Base-by-base conservation (phyloP, 2,888 invertebrate genomes). In the Stenodera caucasica region DNA sequence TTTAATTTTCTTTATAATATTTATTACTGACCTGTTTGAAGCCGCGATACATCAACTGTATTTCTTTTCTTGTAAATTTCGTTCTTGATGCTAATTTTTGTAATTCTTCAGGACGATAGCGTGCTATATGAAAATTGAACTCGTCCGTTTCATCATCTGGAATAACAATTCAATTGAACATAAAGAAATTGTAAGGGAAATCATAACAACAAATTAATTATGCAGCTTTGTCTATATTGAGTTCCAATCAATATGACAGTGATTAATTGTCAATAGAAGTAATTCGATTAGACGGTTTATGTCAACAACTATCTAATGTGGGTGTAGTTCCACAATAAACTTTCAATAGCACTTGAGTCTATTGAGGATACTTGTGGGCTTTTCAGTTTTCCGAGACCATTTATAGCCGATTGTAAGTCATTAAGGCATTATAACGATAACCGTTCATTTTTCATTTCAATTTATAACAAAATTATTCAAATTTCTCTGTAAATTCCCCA, bases 41-140 rank as follows among this genome's bases (percentile, higher is more conserved):
- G 2, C 94, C 94, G 50, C 94, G 83, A 81, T 95, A 95, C 84
- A 95, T 94, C 67, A 93, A 86, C 76, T 94, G 92, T 72, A 95
- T 91, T 83, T 95, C 94, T 74, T 90, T 90, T 67, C 86, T 82
- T 3, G 90, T 87, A 83, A 94, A 94, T 72, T 91, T 89, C 49
- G 93, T 91, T 70, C 84, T 88, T 68, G 86, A 87, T 50, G 91
- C 90, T 49, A 94, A 84, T 60, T 89, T 88, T 55, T 88, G 86
- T 64, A 92, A 84, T 60, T 92, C 90, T 79, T 92, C 93, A 0
- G 94, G 93, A 64, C 91, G 86, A 82, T 93, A 89, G 1, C 90
- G 84, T 58, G 84, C 78, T 70, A 84, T 82, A 70, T 85, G 84
- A 72, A 84, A 79, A 76, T 82, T 84, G 78, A 86, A 83, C 77